Conservation (phyloP, 2,888 invertebrate species). For the Plebejus melissa region DNA sequence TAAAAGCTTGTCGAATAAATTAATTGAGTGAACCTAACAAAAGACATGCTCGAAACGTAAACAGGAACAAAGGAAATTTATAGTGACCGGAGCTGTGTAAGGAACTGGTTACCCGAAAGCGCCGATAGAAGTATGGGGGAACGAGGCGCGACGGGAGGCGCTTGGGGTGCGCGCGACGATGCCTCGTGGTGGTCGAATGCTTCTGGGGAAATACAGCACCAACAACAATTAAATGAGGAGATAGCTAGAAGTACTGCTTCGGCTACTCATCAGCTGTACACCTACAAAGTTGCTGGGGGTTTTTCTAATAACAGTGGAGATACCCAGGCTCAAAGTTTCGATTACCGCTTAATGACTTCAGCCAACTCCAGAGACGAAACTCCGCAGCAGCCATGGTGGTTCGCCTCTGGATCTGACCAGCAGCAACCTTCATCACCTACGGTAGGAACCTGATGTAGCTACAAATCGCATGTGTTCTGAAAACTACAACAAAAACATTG, state of each 20-base stretch:
- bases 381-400: constrained; percentile 84
- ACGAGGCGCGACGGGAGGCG: constrained; percentile 76
- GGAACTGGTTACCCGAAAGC: constrained; percentile 69
- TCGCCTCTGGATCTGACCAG: constrained; percentile 82
- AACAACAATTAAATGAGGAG: constrained; percentile 73
- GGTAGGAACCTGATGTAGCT: constrained; percentile 43
- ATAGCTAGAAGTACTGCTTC: constrained; percentile 68
- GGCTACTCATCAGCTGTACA: constrained; percentile 85
- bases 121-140: constrained; percentile 72
- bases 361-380: constrained; percentile 73
- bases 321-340: constrained; percentile 84
- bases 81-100: constrained; percentile 55
- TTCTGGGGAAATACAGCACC: constrained; percentile 73
- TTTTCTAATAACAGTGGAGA: constrained; percentile 85
- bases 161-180: constrained; percentile 79
- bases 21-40: constrained; percentile 35
- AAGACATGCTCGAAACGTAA: constrained; percentile 59
- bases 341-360: constrained; percentile 85
- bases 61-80: constrained; percentile 48
- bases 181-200: constrained; percentile 77
- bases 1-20: constrained; percentile 36
- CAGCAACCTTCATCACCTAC: constrained; percentile 71
- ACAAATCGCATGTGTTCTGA: neutral
- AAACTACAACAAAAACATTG: neutral
- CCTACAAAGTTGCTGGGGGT: constrained; percentile 92